phyloP scores from a whole-genome alignment of 2,113 vertebrate species.

The Lampris megalopsis region DNA sequence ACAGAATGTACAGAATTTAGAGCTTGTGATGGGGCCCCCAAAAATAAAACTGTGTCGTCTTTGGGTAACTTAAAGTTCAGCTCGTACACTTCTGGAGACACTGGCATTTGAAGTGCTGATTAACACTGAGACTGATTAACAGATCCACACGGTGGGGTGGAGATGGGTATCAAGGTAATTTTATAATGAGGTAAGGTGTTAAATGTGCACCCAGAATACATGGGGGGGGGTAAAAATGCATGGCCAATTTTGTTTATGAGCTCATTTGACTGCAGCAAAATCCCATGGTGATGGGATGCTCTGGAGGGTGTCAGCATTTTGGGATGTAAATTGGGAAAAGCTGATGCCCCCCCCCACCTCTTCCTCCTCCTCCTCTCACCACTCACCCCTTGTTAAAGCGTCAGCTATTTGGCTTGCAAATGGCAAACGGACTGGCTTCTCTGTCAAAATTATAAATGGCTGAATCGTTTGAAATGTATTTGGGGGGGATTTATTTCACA shows the following conservation, averaged over 20 bases:
- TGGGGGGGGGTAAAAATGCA: slow-evolving; percentile 22
- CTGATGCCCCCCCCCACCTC: slow-evolving; percentile 5
- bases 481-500: slow-evolving; percentile 24
- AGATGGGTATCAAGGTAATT: slow-evolving; percentile 25
- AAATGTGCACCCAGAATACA: slow-evolving; percentile 51
- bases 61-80: background rate
- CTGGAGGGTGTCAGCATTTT: slow-evolving; percentile 58
- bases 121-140: background rate
- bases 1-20: slow-evolving; percentile 53
- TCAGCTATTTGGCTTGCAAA: slow-evolving; percentile 71
- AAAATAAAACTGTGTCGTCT: slow-evolving; percentile 69
- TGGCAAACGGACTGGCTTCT: slow-evolving; percentile 36
- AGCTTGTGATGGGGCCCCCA: background rate
- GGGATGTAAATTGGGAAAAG: slow-evolving; percentile 47
- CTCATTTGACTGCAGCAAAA: slow-evolving; percentile 28
- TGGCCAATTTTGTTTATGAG: slow-evolving; percentile 55
- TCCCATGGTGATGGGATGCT: slow-evolving; percentile 34
- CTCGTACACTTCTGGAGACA: background rate
- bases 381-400: slow-evolving; percentile 30
- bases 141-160: slow-evolving; percentile 11
- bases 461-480: slow-evolving; percentile 54
- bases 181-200: slow-evolving; percentile 7
- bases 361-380: background rate
- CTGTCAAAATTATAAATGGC: slow-evolving; percentile 73
- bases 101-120: background rate